Conservation (phyloP, 2,797 vertebrate genomes). For the Characodon lateralis region DNA sequence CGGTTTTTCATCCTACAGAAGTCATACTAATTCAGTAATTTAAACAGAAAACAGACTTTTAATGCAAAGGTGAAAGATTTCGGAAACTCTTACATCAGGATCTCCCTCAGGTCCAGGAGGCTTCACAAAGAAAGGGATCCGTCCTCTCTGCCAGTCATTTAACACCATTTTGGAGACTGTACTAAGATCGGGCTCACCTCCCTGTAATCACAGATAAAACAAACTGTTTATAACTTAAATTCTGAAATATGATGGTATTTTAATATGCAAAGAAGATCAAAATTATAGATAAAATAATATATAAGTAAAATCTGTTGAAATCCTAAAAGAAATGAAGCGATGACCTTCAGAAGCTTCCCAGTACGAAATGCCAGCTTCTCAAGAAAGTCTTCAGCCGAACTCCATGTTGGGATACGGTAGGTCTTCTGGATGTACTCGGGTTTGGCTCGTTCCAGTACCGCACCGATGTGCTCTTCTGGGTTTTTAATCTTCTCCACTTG, state of each 20-base stretch:
- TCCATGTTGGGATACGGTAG: constrained; percentile 92
- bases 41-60: neutral
- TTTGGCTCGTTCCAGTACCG: constrained; percentile 93
- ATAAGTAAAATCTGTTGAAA: neutral
- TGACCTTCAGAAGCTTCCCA: constrained; percentile 93
- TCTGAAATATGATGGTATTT: neutral
- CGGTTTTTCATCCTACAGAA: constrained; percentile 46
- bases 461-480: constrained; percentile 93
- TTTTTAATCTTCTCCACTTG: constrained; percentile 98
- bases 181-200: constrained; percentile 92
- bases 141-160: constrained; percentile 98
- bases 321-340: constrained; percentile 15
- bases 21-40: constrained; percentile 12
- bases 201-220: constrained; percentile 75
- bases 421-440: constrained; percentile 95
- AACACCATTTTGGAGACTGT: constrained; percentile 98
- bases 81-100: constrained; percentile 76
- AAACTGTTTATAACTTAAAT: constrained; percentile 8
- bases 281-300: neutral
- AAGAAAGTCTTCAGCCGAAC: constrained; percentile 89
- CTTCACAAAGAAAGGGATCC: constrained; percentile 97
- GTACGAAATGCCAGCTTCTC: constrained; percentile 92
- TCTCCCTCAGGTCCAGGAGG: constrained; percentile 86
- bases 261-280: neutral
- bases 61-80: neutral